Percentiles rank a stretch among this genome's conserved stretches.
These are phyloP conservation scores for Araneus ventricosus DNA, from an alignment of 1,140 invertebrate genomes.

Conservation along the genomic window DNA sequence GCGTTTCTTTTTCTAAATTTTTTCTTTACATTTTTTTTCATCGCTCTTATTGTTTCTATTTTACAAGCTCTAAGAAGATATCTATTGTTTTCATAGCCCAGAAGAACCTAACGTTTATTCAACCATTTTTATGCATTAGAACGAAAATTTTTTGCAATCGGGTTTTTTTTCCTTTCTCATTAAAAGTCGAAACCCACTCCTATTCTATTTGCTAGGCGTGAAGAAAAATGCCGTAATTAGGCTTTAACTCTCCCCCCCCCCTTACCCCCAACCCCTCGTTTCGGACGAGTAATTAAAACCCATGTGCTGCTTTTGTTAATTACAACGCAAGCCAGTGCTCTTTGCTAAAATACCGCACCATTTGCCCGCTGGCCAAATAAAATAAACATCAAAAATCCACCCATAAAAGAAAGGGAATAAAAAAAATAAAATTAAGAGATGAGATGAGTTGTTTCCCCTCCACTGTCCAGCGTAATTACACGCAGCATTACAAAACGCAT, in stretches of 20 bases:
- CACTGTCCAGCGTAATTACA: slow-evolving; percentile 65
- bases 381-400: slow-evolving; percentile 61
- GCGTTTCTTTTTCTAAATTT: neutral
- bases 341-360: slow-evolving; percentile 70
- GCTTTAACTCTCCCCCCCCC: slow-evolving; percentile 49
- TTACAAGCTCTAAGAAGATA: neutral
- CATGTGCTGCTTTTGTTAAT: slow-evolving; percentile 72
- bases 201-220: slow-evolving; percentile 38
- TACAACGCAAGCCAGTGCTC: slow-evolving; percentile 44
- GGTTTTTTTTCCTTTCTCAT: slow-evolving; percentile 29
- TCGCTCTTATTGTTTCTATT: slow-evolving; percentile 11
- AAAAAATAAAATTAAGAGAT: slow-evolving; percentile 35
- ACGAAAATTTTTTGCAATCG: neutral
- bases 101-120: slow-evolving; percentile 21
- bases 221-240: slow-evolving; percentile 74
- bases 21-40: neutral
- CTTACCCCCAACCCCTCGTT: neutral
- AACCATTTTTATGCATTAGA: slow-evolving; percentile 47
- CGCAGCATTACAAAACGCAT: slow-evolving; percentile 33
- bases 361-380: slow-evolving; percentile 64
- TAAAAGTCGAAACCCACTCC: slow-evolving; percentile 52
- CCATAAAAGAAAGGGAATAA: slow-evolving; percentile 36
- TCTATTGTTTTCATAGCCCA: slow-evolving; percentile 35
- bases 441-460: slow-evolving; percentile 63
- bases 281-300: slow-evolving; percentile 72